These are phyloP conservation scores for Caenorhabditis remanei DNA, from an alignment of 1,140 invertebrate species.

Conservation along the genomic window DNA sequence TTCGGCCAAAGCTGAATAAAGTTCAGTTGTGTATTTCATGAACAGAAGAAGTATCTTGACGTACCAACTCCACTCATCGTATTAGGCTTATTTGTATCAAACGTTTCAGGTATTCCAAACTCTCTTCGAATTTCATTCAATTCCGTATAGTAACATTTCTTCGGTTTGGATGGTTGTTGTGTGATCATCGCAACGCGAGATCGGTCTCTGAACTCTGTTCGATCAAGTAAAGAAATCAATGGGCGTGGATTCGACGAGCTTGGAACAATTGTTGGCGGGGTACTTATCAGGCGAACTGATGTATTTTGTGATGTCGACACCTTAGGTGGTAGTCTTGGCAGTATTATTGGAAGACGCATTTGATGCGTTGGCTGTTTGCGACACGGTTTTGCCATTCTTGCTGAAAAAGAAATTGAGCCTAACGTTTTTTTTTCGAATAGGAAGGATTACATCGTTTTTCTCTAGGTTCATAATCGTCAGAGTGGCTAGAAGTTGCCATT, in stretches of 20 bases:
- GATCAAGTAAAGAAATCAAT: slow-evolving; percentile 21
- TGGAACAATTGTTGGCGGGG: neutral
- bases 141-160: slow-evolving; percentile 37
- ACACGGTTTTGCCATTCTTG: neutral
- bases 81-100: slow-evolving; percentile 3
- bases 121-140: slow-evolving; percentile 19
- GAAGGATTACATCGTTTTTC: neutral
- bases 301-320: neutral
- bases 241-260: slow-evolving; percentile 4
- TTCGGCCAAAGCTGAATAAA: neutral
- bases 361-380: neutral
- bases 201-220: slow-evolving; percentile 6
- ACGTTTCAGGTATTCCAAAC: slow-evolving; percentile 6
- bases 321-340: neutral
- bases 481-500: neutral
- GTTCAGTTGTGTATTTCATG: neutral
- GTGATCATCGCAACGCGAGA: neutral
- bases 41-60: neutral
- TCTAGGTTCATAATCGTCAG: neutral
- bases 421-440: too few relatives aligned
- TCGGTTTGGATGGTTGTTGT: neutral
- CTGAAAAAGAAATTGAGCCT: neutral
- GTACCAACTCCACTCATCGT: slow-evolving; percentile 30
- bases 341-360: slow-evolving; percentile 26
- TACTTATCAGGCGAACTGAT: neutral